A percentile compares a stretch with the other conserved stretches of the same genome.
These are phyloP conservation scores for Peromyscus polionotus DNA, from an alignment of 2,113 vertebrate species.

Conservation along the genomic window DNA sequence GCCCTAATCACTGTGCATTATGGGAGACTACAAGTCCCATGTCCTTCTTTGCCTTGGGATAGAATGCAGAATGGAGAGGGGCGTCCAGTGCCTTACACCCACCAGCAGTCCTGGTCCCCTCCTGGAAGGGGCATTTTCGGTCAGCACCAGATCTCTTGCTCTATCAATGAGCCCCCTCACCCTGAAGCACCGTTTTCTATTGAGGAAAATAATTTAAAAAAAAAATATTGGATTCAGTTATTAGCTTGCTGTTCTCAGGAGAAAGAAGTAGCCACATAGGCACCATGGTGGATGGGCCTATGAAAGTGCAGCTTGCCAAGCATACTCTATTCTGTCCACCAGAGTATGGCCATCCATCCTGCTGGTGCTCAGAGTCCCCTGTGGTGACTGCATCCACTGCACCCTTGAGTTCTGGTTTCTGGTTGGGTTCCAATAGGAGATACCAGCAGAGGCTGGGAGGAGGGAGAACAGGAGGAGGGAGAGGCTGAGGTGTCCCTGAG, in stretches of 20 bases:
- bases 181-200: background rate
- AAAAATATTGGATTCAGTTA: background rate
- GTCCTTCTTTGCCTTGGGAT: background rate
- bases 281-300: background rate
- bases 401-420: background rate
- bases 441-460: background rate
- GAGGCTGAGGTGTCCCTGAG: background rate
- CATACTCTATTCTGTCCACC: too few relatives aligned
- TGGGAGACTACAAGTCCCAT: background rate
- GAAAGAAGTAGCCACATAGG: background rate
- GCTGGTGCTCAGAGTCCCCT: too few relatives aligned
- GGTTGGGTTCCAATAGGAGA: background rate
- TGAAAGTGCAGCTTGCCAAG: background rate
- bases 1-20: background rate
- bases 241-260: background rate
- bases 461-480: background rate
- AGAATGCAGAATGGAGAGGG: background rate
- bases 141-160: background rate
- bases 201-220: background rate
- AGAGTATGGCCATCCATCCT: fast-evolving
- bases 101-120: background rate
- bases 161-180: too few relatives aligned
- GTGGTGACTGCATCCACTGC: background rate
- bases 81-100: background rate
- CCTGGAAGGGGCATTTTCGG: background rate